Evolutionary conservation across 2,888 invertebrate genomes (phyloP), one percentile per base, ranked within the genome.

Genomic region (Desoria tigrina): DNA sequence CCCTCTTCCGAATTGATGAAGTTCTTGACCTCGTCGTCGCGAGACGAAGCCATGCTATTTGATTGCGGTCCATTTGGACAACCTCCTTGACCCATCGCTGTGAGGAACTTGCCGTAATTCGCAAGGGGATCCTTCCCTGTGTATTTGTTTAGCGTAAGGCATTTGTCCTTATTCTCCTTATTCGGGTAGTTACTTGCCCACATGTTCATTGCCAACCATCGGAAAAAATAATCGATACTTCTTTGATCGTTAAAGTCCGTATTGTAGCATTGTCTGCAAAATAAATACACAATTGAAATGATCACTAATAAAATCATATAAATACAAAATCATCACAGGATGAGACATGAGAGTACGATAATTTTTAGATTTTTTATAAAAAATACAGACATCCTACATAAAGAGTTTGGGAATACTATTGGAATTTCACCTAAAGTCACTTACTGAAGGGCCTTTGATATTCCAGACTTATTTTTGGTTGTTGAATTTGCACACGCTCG

Each of bases 1-100:
- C 66, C 66, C 59, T 63, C 62, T 23, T 66, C 27, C 2, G 66
- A 59, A n/a, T 32, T 42, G 3, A 66, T 54, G 27, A 66, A 66
- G 7, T 51, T 37, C 23, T 45, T 6, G 6, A 6, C 45, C 45
- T 6, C n/a, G 4, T 21, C 45, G 9, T n/a, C 16, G 16, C 16
- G 6, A n/a, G n/a, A 18, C 21, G 45, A 45, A 18, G 45, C 16
- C 4, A 16, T 6, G 9, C n/a, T 45, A 45, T n/a, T 16, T 45
- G n/a, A n/a, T n/a, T n/a, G n/a, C n/a, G n/a, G n/a, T 32, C 32
- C 32, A 32, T 32, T n/a, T 11, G 45, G 9, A 21, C 45, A 45
- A 18, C 4, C 58, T 1, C 62, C 57, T 16, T n/a, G 11, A 14
- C 66, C 66, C 14, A 32, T 24, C 18, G 42, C 50, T 0, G 50